Evolutionary conservation across 2,888 invertebrate species (phyloP).

Genomic region (Brachylomia viminalis): DNA sequence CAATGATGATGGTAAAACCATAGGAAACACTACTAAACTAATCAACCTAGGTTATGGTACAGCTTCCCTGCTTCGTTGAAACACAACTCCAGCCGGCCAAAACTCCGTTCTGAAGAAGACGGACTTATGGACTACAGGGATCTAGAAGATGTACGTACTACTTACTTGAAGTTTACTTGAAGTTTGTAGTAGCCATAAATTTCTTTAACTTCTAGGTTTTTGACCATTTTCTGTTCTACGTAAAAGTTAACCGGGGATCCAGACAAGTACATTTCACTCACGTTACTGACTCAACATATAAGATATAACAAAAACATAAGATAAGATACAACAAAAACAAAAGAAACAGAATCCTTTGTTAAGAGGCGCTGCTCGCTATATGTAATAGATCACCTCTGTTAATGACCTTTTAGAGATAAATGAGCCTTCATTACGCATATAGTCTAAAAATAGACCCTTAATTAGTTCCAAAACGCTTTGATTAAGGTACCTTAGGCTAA

Average conservation of each 20-base stretch:
- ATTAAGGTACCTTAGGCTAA: no score
- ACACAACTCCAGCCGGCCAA: background rate
- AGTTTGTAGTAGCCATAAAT: constrained; percentile 36
- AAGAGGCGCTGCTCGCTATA: background rate
- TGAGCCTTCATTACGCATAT: background rate
- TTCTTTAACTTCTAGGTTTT: constrained; percentile 7
- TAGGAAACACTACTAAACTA: background rate
- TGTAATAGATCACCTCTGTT: background rate
- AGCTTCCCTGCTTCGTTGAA: background rate
- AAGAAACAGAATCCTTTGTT: background rate
- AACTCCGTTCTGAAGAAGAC: background rate
- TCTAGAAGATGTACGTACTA: constrained; percentile 26
- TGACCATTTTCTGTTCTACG: constrained; percentile 17
- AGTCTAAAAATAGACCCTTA: background rate
- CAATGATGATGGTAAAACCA: background rate
- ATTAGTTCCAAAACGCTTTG: background rate
- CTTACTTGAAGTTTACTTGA: constrained; percentile 20
- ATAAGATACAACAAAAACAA: constrained; percentile 5
- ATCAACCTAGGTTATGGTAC: background rate
- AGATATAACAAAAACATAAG: constrained; percentile 1
- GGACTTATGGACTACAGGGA: constrained; percentile 20
- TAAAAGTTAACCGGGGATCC: background rate
- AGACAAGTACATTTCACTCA: background rate
- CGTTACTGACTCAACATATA: background rate
- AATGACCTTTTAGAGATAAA: background rate